These are phyloP conservation scores for Nymphalis polychloros DNA, from an alignment of 2,888 invertebrate species.

Conservation along the genomic window DNA sequence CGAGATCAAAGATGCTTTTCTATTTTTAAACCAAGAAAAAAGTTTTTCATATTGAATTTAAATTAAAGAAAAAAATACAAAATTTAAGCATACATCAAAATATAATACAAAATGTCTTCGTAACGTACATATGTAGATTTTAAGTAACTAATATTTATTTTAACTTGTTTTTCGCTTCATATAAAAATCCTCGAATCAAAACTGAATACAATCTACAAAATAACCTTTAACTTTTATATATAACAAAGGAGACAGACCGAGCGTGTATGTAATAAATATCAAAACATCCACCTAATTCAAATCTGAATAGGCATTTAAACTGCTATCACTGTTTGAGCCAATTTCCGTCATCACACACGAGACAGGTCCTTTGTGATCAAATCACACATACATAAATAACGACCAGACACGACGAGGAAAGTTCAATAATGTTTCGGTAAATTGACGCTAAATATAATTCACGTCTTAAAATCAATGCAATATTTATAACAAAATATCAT, in stretches of 20 bases:
- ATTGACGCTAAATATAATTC: slow-evolving; percentile 4
- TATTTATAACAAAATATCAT: not conserved
- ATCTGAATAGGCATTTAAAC: slow-evolving; percentile 16
- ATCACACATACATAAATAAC: slow-evolving; percentile 21
- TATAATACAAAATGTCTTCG: no score
- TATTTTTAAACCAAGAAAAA: no score
- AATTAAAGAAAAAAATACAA: no score
- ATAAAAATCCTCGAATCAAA: no score
- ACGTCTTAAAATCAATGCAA: not conserved
- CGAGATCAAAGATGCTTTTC: no score
- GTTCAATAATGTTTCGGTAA: slow-evolving; percentile 9
- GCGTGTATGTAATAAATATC: slow-evolving; percentile 17
- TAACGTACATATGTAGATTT: no score
- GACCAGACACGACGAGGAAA: slow-evolving; percentile 16
- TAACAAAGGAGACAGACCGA: slow-evolving; percentile 3
- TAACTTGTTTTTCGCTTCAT: no score
- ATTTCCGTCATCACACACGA: slow-evolving; percentile 19
- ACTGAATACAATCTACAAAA: not conserved
- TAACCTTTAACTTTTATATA: not conserved
- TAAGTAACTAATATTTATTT: no score
- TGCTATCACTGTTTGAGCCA: slow-evolving; percentile 13
- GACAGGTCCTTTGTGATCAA: slow-evolving; percentile 32
- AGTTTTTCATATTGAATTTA: no score
- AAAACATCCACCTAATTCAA: slow-evolving; percentile 17
- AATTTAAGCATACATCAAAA: no score